These are phyloP conservation scores for Myxocyprinus asiaticus DNA, from an alignment of 2,113 vertebrate genomes.

Conservation along the genomic window DNA sequence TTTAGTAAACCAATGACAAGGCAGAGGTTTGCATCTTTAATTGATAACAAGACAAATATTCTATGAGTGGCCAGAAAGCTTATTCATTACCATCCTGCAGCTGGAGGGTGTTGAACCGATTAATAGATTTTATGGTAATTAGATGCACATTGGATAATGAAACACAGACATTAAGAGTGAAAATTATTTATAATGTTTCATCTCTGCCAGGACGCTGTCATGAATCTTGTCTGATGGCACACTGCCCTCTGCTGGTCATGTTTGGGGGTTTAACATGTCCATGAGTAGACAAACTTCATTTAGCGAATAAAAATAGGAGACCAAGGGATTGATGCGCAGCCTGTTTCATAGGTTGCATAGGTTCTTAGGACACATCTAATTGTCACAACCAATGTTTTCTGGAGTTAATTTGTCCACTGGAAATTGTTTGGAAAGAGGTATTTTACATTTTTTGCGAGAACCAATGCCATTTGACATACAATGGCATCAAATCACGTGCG, in stretches of 20 bases:
- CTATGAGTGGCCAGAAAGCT: neutral
- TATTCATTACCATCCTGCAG: neutral
- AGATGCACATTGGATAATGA: conserved; percentile 9
- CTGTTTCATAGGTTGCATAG: too few species aligned
- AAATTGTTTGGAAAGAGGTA: too few species aligned
- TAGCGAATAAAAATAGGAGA: too few species aligned
- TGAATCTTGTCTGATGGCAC: neutral
- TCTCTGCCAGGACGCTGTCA: neutral
- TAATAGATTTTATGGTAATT: conserved; percentile 12
- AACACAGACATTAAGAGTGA: neutral
- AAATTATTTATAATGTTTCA: neutral
- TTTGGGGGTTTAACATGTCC: too few species aligned
- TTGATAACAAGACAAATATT: neutral
- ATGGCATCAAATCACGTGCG: too few species aligned
- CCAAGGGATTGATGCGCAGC: too few species aligned
- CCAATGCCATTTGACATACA: too few species aligned
- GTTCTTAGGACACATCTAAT: too few species aligned
- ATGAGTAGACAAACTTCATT: too few species aligned
- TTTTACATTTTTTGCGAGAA: too few species aligned
- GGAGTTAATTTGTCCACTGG: too few species aligned
- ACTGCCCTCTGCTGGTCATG: conserved; percentile 31
- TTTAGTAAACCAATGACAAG: neutral
- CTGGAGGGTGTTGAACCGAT: neutral
- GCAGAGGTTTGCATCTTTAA: neutral
- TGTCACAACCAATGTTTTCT: too few species aligned